These are phyloP conservation scores for Brachypodius melanocephalos DNA, from an alignment of 2,113 vertebrate genomes.

Conservation along the genomic window DNA sequence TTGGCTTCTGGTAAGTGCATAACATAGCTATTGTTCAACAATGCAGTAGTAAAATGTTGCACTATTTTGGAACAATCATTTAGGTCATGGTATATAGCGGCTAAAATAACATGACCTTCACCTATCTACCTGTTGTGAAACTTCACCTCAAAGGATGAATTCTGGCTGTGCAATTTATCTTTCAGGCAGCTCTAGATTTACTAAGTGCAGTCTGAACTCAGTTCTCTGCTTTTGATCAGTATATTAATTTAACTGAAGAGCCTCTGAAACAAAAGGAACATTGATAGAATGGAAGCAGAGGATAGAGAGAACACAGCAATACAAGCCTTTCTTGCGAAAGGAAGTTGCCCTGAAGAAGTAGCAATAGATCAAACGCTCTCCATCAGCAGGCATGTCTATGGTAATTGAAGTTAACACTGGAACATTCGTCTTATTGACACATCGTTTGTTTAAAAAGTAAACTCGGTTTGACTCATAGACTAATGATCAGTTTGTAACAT, in stretches of 20 bases:
- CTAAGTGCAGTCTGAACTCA: not conserved
- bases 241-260: constrained; percentile 58
- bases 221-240: constrained; percentile 46
- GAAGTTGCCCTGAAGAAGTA: constrained; percentile 51
- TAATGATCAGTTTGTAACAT: not conserved
- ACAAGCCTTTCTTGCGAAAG: constrained; percentile 25
- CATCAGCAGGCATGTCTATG: constrained; percentile 26
- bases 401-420: constrained; percentile 32
- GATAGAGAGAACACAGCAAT: constrained; percentile 5
- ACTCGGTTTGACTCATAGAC: not conserved
- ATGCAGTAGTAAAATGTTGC: not conserved
- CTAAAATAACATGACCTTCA: not conserved
- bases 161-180: constrained; percentile 16
- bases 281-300: constrained; percentile 31
- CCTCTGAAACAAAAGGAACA: constrained; percentile 47
- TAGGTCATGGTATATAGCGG: not conserved
- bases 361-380: constrained; percentile 19
- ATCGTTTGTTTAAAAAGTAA: constrained; percentile 54
- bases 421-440: constrained; percentile 46
- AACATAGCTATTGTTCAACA: not conserved
- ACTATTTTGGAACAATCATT: not conserved
- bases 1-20: not conserved
- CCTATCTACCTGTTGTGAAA: constrained; percentile 2
- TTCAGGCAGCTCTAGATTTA: not conserved
- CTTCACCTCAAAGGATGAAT: not conserved